phyloP scores from a whole-genome alignment of 2,888 invertebrate species.

The Aproaerema taeniolella region DNA sequence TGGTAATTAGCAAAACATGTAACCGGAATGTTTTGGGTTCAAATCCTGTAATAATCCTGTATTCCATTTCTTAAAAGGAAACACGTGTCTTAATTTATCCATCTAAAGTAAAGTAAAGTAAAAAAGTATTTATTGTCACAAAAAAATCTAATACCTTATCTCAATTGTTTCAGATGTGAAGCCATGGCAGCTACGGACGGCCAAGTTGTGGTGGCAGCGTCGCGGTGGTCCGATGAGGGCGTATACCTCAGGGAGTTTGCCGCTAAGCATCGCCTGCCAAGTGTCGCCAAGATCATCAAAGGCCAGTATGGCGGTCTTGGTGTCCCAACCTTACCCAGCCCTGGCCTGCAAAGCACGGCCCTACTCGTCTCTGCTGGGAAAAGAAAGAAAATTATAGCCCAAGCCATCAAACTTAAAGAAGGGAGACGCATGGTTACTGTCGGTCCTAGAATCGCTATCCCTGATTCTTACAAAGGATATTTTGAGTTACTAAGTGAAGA shows the following conservation, averaged over 20 bases:
- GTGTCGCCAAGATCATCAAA: slow-evolving; percentile 93
- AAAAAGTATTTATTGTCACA: not conserved
- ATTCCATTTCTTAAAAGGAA: too few species aligned
- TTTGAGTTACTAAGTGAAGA: slow-evolving; percentile 97
- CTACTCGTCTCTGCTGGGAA: slow-evolving; percentile 90
- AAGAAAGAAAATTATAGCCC: slow-evolving; percentile 90
- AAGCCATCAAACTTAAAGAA: slow-evolving; percentile 93
- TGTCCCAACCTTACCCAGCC: slow-evolving; percentile 91
- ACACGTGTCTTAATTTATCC: not conserved
- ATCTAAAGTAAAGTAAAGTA: not conserved
- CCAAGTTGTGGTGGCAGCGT: slow-evolving; percentile 92
- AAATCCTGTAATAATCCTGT: too few species aligned
- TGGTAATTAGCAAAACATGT: too few species aligned
- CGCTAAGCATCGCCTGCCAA: slow-evolving; percentile 85
- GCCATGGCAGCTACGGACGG: slow-evolving; percentile 92
- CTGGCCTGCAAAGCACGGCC: slow-evolving; percentile 91
- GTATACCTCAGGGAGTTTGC: slow-evolving; percentile 85
- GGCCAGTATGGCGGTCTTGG: slow-evolving; percentile 96
- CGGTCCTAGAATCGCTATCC: slow-evolving; percentile 91
- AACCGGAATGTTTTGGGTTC: too few species aligned
- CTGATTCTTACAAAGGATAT: slow-evolving; percentile 93
- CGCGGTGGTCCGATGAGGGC: slow-evolving; percentile 85
- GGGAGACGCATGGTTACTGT: slow-evolving; percentile 88
- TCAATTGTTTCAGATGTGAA: slow-evolving; percentile 73
- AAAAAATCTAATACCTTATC: not conserved